Percentiles rank a stretch among this genome's conserved stretches.
phyloP scores from a whole-genome alignment of 37 sponge, comb jelly and placozoan genomes.

The Beroe ovata region DNA sequence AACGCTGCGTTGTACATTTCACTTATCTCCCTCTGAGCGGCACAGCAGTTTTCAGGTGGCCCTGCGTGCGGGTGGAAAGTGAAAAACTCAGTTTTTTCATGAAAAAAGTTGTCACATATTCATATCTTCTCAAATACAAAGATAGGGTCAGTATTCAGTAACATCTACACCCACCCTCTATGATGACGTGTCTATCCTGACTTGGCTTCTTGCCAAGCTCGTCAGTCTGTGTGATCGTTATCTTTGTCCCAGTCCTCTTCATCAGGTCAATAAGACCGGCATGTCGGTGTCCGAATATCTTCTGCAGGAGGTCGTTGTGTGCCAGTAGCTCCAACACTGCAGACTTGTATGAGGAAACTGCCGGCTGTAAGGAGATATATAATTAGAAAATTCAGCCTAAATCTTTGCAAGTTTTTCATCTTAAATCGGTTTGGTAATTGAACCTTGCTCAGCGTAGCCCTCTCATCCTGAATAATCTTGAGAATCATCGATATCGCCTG shows the following conservation, averaged over 20 bases:
- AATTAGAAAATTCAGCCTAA: too few species aligned
- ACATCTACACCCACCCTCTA: too few species aligned
- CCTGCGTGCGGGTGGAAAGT: too few species aligned
- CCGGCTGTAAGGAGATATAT: slow-evolving; percentile 40
- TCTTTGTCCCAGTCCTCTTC: slow-evolving; percentile 12
- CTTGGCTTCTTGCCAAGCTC: slow-evolving; percentile 45
- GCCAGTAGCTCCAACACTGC: slow-evolving; percentile 20
- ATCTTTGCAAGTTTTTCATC: too few species aligned
- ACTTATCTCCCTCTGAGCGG: slow-evolving; percentile 52
- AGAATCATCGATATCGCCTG: slow-evolving; percentile 47
- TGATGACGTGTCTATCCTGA: slow-evolving; percentile 1
- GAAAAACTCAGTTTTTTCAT: too few species aligned
- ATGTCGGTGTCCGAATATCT: slow-evolving; percentile 35
- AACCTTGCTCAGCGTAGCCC: slow-evolving; percentile 57
- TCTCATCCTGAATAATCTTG: slow-evolving; percentile 58
- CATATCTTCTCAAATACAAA: too few species aligned
- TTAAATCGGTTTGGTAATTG: too few species aligned
- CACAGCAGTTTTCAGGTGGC: slow-evolving; percentile 22
- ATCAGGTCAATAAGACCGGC: neutral
- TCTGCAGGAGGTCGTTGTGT: slow-evolving; percentile 32
- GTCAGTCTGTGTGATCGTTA: slow-evolving; percentile 30
- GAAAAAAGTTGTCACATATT: too few species aligned
- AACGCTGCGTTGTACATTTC: slow-evolving; percentile 32
- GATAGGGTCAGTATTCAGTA: too few species aligned
- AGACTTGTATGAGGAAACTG: neutral